A percentile compares a stretch with the other conserved stretches of the same genome.
phyloP scores from a whole-genome alignment of 2,888 invertebrate genomes.

The Monoplex corrugatus region DNA sequence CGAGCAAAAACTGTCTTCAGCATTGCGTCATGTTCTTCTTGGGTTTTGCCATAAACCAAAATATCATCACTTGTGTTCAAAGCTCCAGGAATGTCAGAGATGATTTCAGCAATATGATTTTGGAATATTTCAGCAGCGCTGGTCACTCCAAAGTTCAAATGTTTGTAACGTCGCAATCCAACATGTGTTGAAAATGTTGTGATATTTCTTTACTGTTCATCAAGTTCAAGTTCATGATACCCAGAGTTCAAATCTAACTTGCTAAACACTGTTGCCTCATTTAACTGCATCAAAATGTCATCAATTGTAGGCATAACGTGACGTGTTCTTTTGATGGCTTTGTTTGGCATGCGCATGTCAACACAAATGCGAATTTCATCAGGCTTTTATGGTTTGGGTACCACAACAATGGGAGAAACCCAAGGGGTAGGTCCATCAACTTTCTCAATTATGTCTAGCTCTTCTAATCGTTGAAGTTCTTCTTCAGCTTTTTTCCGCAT shows the following conservation, averaged over 20 bases:
- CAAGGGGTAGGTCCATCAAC: background rate
- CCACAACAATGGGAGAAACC: constrained; percentile 12
- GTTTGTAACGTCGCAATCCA: constrained; percentile 60
- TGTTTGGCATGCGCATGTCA: constrained; percentile 64
- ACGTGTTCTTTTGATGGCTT: constrained; percentile 56
- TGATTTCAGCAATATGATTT: constrained; percentile 53
- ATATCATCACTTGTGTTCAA: constrained; percentile 65
- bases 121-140: constrained; percentile 62
- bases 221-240: constrained; percentile 65
- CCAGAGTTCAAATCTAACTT: constrained; percentile 45
- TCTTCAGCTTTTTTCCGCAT: constrained; percentile 53
- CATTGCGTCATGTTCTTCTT: constrained; percentile 57
- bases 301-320: constrained; percentile 59
- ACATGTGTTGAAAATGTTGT: constrained; percentile 45
- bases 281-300: constrained; percentile 63
- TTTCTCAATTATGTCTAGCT: background rate
- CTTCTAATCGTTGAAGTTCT: background rate
- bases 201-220: constrained; percentile 57
- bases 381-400: constrained; percentile 55
- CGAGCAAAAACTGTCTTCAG: constrained; percentile 7
- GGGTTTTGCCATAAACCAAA: constrained; percentile 57
- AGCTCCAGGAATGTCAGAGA: constrained; percentile 54
- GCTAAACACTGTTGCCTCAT: constrained; percentile 60
- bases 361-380: constrained; percentile 62
- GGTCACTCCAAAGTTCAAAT: constrained; percentile 62